These are phyloP conservation scores for Noctilio leporinus DNA, from an alignment of 2,113 vertebrate genomes.

Conservation along the genomic window DNA sequence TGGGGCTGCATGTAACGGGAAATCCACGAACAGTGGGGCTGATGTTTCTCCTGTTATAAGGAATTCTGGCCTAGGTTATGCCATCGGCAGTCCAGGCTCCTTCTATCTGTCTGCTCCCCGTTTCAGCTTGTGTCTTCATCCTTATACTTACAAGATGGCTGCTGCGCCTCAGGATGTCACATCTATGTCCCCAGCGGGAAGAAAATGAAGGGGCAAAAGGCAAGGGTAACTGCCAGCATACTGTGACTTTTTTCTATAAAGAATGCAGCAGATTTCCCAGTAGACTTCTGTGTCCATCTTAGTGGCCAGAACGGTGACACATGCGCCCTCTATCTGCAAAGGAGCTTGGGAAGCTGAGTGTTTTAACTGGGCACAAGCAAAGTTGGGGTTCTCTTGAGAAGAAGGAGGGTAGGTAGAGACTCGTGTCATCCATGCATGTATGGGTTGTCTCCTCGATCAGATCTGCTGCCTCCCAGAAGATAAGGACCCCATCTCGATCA, in stretches of 20 bases:
- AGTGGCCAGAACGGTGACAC: neutral
- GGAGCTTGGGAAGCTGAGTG: neutral
- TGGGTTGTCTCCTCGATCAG: neutral
- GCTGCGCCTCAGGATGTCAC: neutral
- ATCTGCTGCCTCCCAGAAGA: neutral
- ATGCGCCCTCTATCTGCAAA: neutral
- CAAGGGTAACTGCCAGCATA: neutral
- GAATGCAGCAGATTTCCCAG: neutral
- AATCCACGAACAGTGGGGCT: neutral
- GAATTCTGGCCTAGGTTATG: neutral
- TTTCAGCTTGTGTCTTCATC: neutral
- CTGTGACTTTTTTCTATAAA: neutral
- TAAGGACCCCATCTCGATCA: accelerated
- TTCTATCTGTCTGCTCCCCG: neutral
- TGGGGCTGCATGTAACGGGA: accelerated
- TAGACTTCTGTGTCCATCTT: no score
- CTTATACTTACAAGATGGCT: neutral
- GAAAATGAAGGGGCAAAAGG: neutral
- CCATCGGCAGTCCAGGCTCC: neutral
- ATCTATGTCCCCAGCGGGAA: neutral
- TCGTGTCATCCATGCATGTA: accelerated
- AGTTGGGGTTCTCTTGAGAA: neutral
- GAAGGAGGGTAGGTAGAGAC: neutral
- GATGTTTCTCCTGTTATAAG: neutral
- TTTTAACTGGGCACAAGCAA: neutral